These are phyloP conservation scores for Drosophila triauraria DNA, from an alignment of 1,140 invertebrate genomes.

Conservation along the genomic window DNA sequence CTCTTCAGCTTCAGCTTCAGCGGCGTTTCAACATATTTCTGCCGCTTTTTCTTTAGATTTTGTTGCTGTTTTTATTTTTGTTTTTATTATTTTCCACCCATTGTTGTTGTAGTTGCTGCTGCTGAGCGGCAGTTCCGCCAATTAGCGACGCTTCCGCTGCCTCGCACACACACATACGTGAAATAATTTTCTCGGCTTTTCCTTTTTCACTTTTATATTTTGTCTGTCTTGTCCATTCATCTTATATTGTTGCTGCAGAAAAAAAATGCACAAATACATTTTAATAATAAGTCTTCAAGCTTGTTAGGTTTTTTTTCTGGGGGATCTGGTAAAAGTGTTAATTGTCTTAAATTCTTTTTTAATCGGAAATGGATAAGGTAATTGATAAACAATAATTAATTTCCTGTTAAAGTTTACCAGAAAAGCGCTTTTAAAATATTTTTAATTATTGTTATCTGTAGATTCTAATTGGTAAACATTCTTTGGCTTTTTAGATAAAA, in stretches of 20 bases:
- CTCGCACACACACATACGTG: slow-evolving; percentile 22
- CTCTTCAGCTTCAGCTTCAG: slow-evolving; percentile 9
- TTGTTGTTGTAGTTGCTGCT: slow-evolving; percentile 31
- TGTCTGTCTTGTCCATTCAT: slow-evolving; percentile 7
- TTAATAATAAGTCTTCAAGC: slow-evolving; percentile 24
- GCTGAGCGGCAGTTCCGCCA: slow-evolving; percentile 72
- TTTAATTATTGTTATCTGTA: neutral
- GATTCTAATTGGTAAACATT: neutral
- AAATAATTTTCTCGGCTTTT: slow-evolving; percentile 69
- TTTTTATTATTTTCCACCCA: slow-evolving; percentile 31
- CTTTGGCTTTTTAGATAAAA: neutral
- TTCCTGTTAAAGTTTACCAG: neutral
- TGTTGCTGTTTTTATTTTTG: slow-evolving; percentile 17
- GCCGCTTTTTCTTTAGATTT: slow-evolving; percentile 35
- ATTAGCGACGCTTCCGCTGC: slow-evolving; percentile 79
- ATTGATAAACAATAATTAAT: neutral
- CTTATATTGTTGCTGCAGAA: slow-evolving; percentile 33
- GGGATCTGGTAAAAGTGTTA: neutral
- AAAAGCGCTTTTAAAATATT: neutral
- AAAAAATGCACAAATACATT: slow-evolving; percentile 35
- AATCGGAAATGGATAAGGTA: neutral
- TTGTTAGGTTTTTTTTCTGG: slow-evolving; percentile 11
- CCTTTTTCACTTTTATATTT: slow-evolving; percentile 46
- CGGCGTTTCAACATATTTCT: slow-evolving; percentile 72
- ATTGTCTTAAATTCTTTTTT: neutral